Evolutionary conservation across 2,888 invertebrate genomes (phyloP).

Genomic region (Coronaproctus castanopsis): DNA sequence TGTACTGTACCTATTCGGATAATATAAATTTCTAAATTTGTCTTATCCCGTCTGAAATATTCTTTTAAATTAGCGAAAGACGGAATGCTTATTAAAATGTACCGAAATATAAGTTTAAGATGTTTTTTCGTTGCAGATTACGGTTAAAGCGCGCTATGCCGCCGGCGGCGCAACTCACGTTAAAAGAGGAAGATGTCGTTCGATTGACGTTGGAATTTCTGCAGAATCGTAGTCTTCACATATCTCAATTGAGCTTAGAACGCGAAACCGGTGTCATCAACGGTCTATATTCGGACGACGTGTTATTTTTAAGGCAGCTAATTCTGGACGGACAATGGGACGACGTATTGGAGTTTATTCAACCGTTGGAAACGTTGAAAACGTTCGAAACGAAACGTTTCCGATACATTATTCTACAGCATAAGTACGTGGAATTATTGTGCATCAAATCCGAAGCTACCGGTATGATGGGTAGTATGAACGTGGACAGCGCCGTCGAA

Average conservation of each 20-base stretch:
- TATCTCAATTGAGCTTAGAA: constrained; percentile 73
- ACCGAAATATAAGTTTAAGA: too few relatives aligned
- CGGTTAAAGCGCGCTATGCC: constrained; percentile 40
- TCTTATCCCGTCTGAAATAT: too few relatives aligned
- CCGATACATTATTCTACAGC: constrained; percentile 63
- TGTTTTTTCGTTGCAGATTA: constrained; percentile 23
- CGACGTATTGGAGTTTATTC: constrained; percentile 85
- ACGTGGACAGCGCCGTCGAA: constrained; percentile 78
- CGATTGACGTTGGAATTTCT: constrained; percentile 67
- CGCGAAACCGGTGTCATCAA: constrained; percentile 89
- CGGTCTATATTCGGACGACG: constrained; percentile 80
- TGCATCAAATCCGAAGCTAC: constrained; percentile 83
- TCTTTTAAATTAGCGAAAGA: too few relatives aligned
- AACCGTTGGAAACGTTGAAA: constrained; percentile 65
- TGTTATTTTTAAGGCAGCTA: constrained; percentile 77
- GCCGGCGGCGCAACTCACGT: constrained; percentile 60
- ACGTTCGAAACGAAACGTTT: constrained; percentile 68
- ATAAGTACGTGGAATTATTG: constrained; percentile 80
- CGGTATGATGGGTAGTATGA: constrained; percentile 49
- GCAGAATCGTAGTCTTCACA: constrained; percentile 75
- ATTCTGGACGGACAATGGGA: constrained; percentile 97
- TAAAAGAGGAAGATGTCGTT: constrained; percentile 76
- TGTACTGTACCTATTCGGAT: too few relatives aligned
- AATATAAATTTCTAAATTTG: too few relatives aligned
- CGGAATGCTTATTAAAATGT: too few relatives aligned